Evolutionary conservation across 2,113 vertebrate species (phyloP).

Genomic region (Stictonetta naevosa): DNA sequence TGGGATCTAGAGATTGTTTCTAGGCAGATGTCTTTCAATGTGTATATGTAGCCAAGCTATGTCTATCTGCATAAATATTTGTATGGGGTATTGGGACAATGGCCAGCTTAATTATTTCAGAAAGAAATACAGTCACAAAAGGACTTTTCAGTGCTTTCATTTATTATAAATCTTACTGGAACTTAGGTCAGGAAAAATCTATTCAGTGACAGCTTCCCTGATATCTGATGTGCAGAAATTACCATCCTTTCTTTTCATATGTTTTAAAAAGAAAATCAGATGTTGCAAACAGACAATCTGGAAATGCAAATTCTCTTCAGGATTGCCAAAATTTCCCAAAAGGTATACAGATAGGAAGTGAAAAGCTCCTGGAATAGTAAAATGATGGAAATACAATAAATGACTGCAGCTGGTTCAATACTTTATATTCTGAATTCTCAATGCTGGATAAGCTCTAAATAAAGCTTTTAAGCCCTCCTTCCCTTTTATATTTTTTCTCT

Average conservation of each 20-base stretch:
- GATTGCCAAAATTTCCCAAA: background rate
- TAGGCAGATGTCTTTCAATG: background rate
- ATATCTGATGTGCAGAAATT: background rate
- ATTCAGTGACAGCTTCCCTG: background rate
- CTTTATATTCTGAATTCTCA: background rate
- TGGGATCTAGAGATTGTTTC: background rate
- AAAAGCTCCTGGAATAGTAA: background rate
- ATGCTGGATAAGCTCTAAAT: background rate
- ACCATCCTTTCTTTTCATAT: background rate
- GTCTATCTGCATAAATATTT: background rate
- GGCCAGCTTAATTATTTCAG: background rate
- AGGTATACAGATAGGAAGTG: background rate
- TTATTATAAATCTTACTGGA: background rate
- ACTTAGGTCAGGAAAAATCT: background rate
- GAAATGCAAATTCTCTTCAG: background rate
- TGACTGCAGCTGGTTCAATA: background rate
- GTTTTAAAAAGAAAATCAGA: background rate
- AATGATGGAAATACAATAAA: background rate
- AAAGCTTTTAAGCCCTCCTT: background rate
- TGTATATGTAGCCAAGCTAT: background rate
- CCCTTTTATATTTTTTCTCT: background rate
- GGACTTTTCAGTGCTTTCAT: background rate
- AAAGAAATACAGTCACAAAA: background rate
- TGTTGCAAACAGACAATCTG: background rate
- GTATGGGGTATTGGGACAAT: rapidly evolving